Base-by-base conservation (phyloP, 2,888 invertebrate genomes). In the Drosophila mimetica region DNA sequence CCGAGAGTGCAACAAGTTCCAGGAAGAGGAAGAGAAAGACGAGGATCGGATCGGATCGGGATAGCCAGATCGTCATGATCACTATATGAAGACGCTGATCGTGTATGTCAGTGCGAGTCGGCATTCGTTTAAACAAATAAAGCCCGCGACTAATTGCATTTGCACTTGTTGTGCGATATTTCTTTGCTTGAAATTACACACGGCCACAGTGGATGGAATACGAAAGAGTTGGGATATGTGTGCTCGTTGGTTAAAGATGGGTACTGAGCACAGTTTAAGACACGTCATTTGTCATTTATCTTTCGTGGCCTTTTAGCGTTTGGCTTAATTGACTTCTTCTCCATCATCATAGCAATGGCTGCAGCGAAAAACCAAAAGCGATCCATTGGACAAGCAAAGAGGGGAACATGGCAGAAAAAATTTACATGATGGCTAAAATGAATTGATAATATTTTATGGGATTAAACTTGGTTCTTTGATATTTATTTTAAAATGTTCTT, bases 211-310 rank as follows among this genome's bases (percentile, higher is more conserved):
- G 52, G 11, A 30, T 34, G 30, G 47, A 16, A 44, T 34, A 54
- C 22, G 51, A 41, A 54, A 41, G 65, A 28, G 55, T 32, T 25
- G 50, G 32, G 32, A 46, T 50, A 13, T 13, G 20, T 18, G 20
- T 20, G 25, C 39, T 59, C 60, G 34, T 42, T 41, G 63, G 32
- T 37, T 52, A 41, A 25, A 64, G 64, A 61, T 70, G 67, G 48
- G 32, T 54, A 53, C 63, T 47, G 59, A 41, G 63, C 67, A 71
- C 61, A 57, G 66, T 77, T 77, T 67, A 50, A 83, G 82, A 80
- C 77, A 83, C 86, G 81, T 83, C 82, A 83, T 83, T 83, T 86
- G 86, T 83, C 86, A 80, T 83, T 83, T 83, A 86, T 80, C 70
- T 70, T 70, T 64, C 72, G 85, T 55, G 79, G 79, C 85, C 79